Evolutionary conservation across 1,140 invertebrate genomes (phyloP).

Genomic region (Atta colombica): DNA sequence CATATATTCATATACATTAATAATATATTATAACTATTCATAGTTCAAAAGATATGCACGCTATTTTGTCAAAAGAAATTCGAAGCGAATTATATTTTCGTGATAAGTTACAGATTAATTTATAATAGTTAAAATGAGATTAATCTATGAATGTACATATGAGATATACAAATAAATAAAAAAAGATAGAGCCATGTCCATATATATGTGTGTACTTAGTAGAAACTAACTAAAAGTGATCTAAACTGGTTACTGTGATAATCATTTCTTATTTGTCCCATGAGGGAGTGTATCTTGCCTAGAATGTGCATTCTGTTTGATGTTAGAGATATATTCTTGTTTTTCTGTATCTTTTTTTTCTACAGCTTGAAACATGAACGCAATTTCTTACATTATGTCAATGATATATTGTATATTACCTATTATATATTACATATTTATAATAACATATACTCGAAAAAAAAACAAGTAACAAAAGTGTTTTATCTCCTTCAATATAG

Average conservation of each 20-base stretch:
- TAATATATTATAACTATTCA: too few species aligned
- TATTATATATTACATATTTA: too few species aligned
- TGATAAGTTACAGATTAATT: constrained; percentile 30
- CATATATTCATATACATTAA: too few species aligned
- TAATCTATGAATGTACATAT: too few species aligned
- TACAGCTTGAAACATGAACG: background rate
- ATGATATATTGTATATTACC: background rate
- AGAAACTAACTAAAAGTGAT: constrained; percentile 15
- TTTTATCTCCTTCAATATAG: background rate
- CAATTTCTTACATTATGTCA: constrained; percentile 22
- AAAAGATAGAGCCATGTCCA: background rate
- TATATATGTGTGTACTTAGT: background rate
- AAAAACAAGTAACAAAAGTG: background rate
- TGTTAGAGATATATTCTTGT: background rate
- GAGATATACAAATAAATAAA: background rate
- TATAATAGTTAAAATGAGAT: background rate
- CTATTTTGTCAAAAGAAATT: constrained; percentile 5
- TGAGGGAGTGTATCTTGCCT: background rate
- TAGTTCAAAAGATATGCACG: background rate
- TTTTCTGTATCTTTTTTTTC: background rate
- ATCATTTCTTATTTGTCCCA: constrained; percentile 36
- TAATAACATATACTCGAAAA: too few species aligned
- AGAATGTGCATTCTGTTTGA: constrained; percentile 26
- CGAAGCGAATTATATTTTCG: background rate
- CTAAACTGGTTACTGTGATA: constrained; percentile 11